A percentile compares a stretch with the other conserved stretches of the same genome.
These are phyloP conservation scores for Brachystomella parvula DNA, from an alignment of 1,140 invertebrate species.

Conservation along the genomic window DNA sequence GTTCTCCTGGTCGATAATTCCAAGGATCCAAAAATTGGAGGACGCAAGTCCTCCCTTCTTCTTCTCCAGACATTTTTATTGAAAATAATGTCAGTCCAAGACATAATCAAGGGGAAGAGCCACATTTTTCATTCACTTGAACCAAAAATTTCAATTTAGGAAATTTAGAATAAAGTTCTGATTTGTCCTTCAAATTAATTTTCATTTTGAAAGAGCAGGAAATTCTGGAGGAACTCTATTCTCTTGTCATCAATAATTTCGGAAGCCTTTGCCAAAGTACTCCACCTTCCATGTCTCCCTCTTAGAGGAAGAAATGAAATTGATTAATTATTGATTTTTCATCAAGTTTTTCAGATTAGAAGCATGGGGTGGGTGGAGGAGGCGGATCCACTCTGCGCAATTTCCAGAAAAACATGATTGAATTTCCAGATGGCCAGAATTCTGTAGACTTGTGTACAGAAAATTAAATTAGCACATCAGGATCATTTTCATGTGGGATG, in stretches of 20 bases:
- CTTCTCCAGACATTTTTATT: background rate
- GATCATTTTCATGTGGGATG: no score
- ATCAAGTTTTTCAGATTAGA: constrained; percentile 5
- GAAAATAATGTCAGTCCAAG: background rate
- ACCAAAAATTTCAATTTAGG: background rate
- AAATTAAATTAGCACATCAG: no score
- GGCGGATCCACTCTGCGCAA: background rate
- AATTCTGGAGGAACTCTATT: background rate
- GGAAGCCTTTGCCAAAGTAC: background rate
- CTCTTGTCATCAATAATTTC: background rate
- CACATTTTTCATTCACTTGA: background rate
- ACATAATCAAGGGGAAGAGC: background rate
- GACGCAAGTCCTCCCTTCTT: background rate
- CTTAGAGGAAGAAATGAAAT: background rate
- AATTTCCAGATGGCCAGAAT: background rate
- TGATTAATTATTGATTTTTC: constrained; percentile 11
- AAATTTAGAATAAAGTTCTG: background rate
- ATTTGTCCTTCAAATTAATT: background rate
- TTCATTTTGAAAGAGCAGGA: background rate
- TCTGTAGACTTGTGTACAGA: no score
- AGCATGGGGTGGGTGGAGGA: background rate
- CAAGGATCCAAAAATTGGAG: background rate
- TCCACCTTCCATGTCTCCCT: background rate
- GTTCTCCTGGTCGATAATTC: background rate
- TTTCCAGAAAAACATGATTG: background rate